Evolutionary conservation across 2,113 vertebrate species (phyloP), one percentile per base, ranked within the genome.

Genomic region (Ancistrus triradiatus): DNA sequence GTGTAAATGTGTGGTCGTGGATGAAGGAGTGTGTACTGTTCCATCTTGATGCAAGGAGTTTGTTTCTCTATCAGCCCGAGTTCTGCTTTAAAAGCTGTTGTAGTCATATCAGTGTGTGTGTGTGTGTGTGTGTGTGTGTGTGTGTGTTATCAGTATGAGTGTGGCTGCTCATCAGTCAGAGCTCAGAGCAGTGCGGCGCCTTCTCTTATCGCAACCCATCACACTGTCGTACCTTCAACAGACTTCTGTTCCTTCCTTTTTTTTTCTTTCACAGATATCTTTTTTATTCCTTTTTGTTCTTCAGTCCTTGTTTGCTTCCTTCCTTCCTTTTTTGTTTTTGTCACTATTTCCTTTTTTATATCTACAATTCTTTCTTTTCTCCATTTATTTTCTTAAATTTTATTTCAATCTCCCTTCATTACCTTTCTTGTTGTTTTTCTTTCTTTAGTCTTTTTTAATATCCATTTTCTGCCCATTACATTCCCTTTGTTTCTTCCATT

Each of bases 171-270:
- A 72, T 84, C 80, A 61, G 82, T 83, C 60, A 57, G 80, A 82
- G 79, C 75, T 77, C 58, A 1, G 37, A 68, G 60, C 64, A 25
- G 2, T 2, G 61, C 79, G 86, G 85, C 76, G 74, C 84, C 87
- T 82, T 61, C 18, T 68, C 77, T 88, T 85, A 85, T 84, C 82
- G 65, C 64, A 44, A 72, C 77, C 73, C 77, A 85, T 87, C 82
- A 27, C 78, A 83, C 76, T 82, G 78, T 84, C 77, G 79, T 83
- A 79, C 76, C 77, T 79, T 75, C 74, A 40, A 40, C 38, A 49
- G 35, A 60, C n/a, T 52, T 43, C 69, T 81, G 80, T 14, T 3
- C 33, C 47, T 25, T 18, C 63, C 37, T 13, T 9, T 7, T 19
- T 48, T 19, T 37, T 17, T n/a, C 55, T 25, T 22, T 15, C 22